Percentiles rank a stretch among this genome's conserved stretches.
Conservation (phyloP, 2,888 invertebrate species). For the Chalcosyrphus nemorum region DNA sequence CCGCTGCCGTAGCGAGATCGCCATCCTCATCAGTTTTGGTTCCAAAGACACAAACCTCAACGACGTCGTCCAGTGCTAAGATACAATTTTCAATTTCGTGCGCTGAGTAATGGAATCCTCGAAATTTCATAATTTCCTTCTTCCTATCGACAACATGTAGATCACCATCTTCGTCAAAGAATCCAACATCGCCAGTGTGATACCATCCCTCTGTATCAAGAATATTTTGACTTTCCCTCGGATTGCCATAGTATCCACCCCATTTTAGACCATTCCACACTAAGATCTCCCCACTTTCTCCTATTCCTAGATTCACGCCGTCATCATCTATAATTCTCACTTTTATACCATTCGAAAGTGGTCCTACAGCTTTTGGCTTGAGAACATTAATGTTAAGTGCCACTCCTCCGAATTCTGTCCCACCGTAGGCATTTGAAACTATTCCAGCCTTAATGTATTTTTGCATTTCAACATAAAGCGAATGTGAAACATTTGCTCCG, state of each 20-base stretch:
- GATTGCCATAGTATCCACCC: not conserved
- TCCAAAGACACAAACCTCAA: not conserved
- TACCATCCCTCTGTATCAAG: not conserved
- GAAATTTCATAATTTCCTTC: not conserved
- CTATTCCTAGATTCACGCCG: not conserved
- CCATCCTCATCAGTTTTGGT: not conserved
- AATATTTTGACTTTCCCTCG: not conserved
- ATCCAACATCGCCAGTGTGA: not conserved
- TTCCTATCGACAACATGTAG: not conserved
- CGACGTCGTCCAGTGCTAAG: not conserved
- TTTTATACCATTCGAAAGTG: not conserved
- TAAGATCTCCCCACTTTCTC: not conserved
- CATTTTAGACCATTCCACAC: not conserved
- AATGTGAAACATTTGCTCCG: not conserved
- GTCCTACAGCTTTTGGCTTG: not conserved
- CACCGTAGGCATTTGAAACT: not conserved
- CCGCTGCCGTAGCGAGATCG: not conserved
- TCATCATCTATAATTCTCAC: not conserved
- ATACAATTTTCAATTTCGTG: not conserved
- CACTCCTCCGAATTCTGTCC: not conserved
- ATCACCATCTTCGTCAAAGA: not conserved
- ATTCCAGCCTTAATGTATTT: not conserved
- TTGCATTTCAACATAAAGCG: not conserved
- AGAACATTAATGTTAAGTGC: not conserved
- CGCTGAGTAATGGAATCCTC: not conserved